Evolutionary conservation across 1,140 invertebrate genomes (phyloP), one percentile per base, ranked within the genome.

Genomic region (Monomorium pharaonis): DNA sequence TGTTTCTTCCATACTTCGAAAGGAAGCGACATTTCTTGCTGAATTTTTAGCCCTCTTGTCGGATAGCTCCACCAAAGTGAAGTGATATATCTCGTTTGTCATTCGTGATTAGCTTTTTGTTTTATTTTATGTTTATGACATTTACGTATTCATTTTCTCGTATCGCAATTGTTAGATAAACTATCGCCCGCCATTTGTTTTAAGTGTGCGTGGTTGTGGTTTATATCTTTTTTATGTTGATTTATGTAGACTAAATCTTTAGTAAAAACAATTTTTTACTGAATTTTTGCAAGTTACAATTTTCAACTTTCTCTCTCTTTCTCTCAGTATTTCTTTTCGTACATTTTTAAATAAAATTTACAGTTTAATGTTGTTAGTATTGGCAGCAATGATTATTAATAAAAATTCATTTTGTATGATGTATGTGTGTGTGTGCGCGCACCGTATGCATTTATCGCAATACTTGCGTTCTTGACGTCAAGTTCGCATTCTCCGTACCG

Each of bases 1-100:
- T 81, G 67, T 75, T 87, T 85, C 85, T 65, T 51, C 54, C 77
- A 86, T 85, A 85, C 75, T 54, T 56, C 18, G 21, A 37, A 37
- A 72, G 72, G 78, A 74, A 47, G n/a, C 51, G 37, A 72, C 67
- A 33, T 42, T 83, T 24, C n/a, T 44, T 42, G 9, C n/a, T 81
- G 42, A 81, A 72, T 37, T 81, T 81, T 14, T 7, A 44, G 51
- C 63, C 69, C 16, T 9, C 54, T 80, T 54, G 21, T 21, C 18
- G 18, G n/a, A 70, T 54, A 1, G 44, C 3, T 67, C 10, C 30
- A 33, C 60, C 47, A 16, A 42, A 51, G 37, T 27, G 24, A 30
- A 72, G 65, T 56, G 37, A 72, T 72, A 58, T 49, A 80, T 81
- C 70, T 70, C 12, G 49, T 70, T 56, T 24, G 21, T 49, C 33